These are phyloP conservation scores for Tretioscincus oriximinensis DNA, from an alignment of 2,113 vertebrate genomes.

Conservation along the genomic window DNA sequence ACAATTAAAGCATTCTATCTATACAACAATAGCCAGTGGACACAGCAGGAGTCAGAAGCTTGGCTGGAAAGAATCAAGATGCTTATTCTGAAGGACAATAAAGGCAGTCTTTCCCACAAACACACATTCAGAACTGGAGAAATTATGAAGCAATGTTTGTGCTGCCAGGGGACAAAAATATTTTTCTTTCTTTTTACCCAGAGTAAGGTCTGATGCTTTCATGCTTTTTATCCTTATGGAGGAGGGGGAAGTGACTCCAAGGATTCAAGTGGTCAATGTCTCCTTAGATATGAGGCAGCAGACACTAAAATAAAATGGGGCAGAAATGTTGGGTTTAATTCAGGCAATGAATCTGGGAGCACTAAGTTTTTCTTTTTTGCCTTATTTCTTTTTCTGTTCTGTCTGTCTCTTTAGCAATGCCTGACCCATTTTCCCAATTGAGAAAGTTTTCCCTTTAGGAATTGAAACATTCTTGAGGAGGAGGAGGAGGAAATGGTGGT, in stretches of 20 bases:
- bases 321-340: background rate
- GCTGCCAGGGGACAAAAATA: conserved; percentile 6
- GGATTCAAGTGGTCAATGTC: background rate
- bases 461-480: background rate
- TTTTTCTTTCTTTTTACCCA: conserved; percentile 2
- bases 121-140: background rate
- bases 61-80: conserved; percentile 15
- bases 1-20: conserved; percentile 21
- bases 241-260: background rate
- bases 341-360: conserved; percentile 9
- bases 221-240: background rate
- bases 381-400: background rate
- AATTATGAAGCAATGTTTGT: background rate
- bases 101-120: conserved; percentile 6
- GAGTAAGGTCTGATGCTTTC: background rate
- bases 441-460: conserved; percentile 1
- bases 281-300: background rate
- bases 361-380: conserved; percentile 15
- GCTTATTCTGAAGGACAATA: conserved; percentile 14
- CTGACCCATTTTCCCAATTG: background rate
- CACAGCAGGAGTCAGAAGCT: conserved; percentile 19
- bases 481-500: background rate
- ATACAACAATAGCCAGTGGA: conserved; percentile 14
- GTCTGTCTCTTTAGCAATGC: conserved; percentile 15
- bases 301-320: background rate